A percentile compares a stretch with the other conserved stretches of the same genome.
Conservation (phyloP, 2,888 invertebrate genomes). For the Eurois occulta region DNA sequence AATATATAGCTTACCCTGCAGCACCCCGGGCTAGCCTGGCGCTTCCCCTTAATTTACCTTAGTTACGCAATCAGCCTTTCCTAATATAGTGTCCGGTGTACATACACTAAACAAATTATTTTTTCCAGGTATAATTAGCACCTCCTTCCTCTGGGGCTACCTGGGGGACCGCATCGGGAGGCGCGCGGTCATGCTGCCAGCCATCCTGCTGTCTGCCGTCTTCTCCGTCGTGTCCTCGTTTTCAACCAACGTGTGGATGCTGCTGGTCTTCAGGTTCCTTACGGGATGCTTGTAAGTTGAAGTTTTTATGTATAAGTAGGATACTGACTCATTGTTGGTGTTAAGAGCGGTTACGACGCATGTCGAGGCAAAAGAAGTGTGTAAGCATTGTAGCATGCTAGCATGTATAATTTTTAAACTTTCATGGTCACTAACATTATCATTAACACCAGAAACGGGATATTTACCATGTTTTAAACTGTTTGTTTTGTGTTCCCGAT, state of each 20-base stretch:
- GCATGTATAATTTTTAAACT: too few relatives aligned
- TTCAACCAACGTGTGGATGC: conserved; percentile 90
- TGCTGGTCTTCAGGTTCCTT: conserved; percentile 91
- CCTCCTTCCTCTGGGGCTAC: conserved; percentile 95
- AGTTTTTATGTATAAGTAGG: not conserved
- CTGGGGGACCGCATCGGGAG: conserved; percentile 94
- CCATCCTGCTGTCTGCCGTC: conserved; percentile 87
- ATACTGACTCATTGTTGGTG: not conserved
- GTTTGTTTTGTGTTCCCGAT: too few relatives aligned
- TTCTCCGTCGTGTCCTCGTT: conserved; percentile 91
- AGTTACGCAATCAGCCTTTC: not conserved
- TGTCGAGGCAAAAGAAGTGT: not conserved
- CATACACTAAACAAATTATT: not conserved
- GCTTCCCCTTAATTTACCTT: too few relatives aligned
- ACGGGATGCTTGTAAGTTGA: conserved; percentile 91
- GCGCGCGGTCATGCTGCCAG: conserved; percentile 89
- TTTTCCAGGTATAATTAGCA: conserved; percentile 91
- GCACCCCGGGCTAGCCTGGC: too few relatives aligned
- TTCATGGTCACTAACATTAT: too few relatives aligned
- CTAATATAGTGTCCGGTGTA: not conserved
- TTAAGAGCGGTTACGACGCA: not conserved
- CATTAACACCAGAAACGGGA: too few relatives aligned
- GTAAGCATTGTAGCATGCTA: too few relatives aligned
- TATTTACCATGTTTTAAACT: too few relatives aligned
- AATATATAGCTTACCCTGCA: too few relatives aligned